Base-by-base conservation (phyloP, 37 sponge, comb jelly and placozoan genomes). In the Ephydatia muelleri region DNA sequence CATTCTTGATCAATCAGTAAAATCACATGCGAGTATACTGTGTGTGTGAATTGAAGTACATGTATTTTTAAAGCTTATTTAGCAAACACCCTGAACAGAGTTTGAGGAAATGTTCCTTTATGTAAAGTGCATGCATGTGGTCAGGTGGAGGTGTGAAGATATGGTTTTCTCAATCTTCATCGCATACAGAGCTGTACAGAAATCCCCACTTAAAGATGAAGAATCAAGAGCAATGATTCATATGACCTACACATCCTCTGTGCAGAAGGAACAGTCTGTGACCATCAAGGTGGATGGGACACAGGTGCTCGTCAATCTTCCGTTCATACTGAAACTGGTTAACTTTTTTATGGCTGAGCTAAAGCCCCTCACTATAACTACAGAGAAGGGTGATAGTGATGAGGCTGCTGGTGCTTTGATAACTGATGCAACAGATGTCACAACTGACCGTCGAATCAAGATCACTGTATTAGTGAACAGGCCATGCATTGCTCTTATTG, bases 401-500 rank as follows among this genome's bases (percentile, higher is more conserved):
- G 57, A 57, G 57, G 16, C 16, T 11, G 0, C 16, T 57, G 57
- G 1, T 57, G 57, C 4, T 4, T 43, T 21, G 19, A 21, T 21
- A 57, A 14, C 16, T 21, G 16, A 21, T 57, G 57, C 19, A 57
- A 11, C 57, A 16, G 57, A 57, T 19, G 19, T 57, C 57, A 11
- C 57, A 57, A 4, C 57, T 57, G 57, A 4, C 19, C 57, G 19
- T 14, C 57, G 16, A 57, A 73, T 83, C 67, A 57, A 25, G 16
- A n/a, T 83, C 29, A 23, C 36, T 22, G 83, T 40, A 11, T 26
- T 14, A 0, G 70, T 87, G 26, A 40, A 29, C 0, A 48, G 49
- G 47, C 91, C 91, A 30, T 31, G 65, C 2, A 80, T 91, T 19
- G 88, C 91, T 35, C 76, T 91, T 38, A 70, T 91, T 49, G 88